phyloP scores from a whole-genome alignment of 2,888 invertebrate genomes.

The Bimastos eiseni region DNA sequence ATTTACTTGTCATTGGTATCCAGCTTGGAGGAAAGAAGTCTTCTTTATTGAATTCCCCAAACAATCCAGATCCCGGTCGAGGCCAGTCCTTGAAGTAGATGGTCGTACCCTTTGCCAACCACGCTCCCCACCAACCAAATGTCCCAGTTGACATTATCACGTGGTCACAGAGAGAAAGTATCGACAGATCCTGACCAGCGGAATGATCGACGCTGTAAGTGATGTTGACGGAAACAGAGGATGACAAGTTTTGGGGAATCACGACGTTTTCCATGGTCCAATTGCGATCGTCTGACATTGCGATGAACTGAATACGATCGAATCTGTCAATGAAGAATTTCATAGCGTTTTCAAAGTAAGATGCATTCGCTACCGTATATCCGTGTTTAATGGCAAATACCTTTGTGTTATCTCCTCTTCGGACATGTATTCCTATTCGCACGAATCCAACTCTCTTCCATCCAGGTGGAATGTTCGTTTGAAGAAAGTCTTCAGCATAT shows the following conservation, averaged over 20 bases:
- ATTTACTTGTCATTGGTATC: constrained; percentile 18
- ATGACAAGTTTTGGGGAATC: constrained; percentile 40
- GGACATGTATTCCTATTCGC: constrained; percentile 58
- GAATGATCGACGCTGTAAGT: constrained; percentile 48
- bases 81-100: constrained; percentile 24
- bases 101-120: constrained; percentile 26
- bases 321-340: constrained; percentile 49
- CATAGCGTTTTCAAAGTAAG: constrained; percentile 57
- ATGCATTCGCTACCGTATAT: constrained; percentile 56
- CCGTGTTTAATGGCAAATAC: constrained; percentile 50
- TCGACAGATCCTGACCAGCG: constrained; percentile 51
- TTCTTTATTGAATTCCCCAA: neutral
- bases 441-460: constrained; percentile 44
- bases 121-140: constrained; percentile 30
- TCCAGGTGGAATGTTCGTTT: constrained; percentile 36
- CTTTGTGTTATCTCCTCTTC: constrained; percentile 60
- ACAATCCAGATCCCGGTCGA: neutral
- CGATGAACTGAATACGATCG: constrained; percentile 53
- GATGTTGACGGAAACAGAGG: constrained; percentile 40
- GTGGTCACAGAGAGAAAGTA: constrained; percentile 44
- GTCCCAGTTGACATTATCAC: constrained; percentile 28
- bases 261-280: constrained; percentile 53
- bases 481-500: constrained; percentile 44
- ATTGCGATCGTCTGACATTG: constrained; percentile 58
- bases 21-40: constrained; percentile 18